Base-by-base conservation (phyloP, 64 coral and sea anemone species). In the Platygyra sinensis region DNA sequence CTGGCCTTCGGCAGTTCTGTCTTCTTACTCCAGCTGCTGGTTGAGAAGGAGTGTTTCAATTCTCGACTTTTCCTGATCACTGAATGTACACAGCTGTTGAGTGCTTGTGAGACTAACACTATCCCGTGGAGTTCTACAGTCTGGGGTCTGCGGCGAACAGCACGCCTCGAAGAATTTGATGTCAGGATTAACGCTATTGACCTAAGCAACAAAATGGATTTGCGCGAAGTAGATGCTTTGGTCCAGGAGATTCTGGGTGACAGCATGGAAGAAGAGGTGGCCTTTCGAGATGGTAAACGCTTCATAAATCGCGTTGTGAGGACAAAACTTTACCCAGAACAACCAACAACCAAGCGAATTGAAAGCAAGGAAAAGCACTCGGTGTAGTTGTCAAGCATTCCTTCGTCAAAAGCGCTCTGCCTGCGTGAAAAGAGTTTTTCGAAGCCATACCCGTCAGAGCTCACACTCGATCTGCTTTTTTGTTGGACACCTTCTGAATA, bases 51-150 rank as follows among this genome's bases (percentile, higher is more conserved):
- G 3, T 29, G 59, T 0, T 36, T 31, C 8, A 57, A 51, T 2
- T 3, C 63, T 14, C 89, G 80, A 46, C 39, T 91, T 33, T 31
- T 75, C 2, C 54, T 91, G 9, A 38, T 91, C 50, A 83, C 89
- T 0, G 64, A 91, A 72, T 9, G 61, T 50, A 67, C 77, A 28
- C 60, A 55, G 46, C 17, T 71, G 17, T 7, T 90, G 24, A 27
- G 30, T 9, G 39, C 13, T 27, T 27, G 32, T 30, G 62, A 51
- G 7, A 12, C 7, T 13, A 72, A 2, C 0, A 52, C 36, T 38
- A 90, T 90, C 24, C 89, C 89, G 28, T 91, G 89, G 89, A 29
- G 33, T 8, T 59, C 89, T 73, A 83, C 80, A 30, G 52, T 91
- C 42, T 91, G 89, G 89, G 89, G 89, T 12, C 65, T 91, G 4